These are phyloP conservation scores for Tachyglossus aculeatus DNA, from an alignment of 2,797 vertebrate species.

Conservation along the genomic window DNA sequence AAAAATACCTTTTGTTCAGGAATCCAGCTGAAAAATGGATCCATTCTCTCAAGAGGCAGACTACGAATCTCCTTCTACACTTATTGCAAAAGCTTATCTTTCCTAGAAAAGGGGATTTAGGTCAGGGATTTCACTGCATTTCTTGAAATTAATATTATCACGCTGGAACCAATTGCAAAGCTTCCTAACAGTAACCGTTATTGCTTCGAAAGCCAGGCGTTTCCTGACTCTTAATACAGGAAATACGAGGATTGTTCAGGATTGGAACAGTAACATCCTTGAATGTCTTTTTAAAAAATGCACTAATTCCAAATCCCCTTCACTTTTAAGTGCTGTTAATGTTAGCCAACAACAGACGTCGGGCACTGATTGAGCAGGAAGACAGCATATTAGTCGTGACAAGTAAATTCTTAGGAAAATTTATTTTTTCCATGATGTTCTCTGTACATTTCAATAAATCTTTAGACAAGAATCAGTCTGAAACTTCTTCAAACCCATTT, in stretches of 20 bases:
- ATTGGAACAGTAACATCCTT: neutral
- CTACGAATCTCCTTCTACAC: neutral
- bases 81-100: neutral
- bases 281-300: slow-evolving; percentile 11
- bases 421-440: neutral
- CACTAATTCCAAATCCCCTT: neutral
- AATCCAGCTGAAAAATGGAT: slow-evolving; percentile 38
- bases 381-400: neutral
- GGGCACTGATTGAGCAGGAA: neutral
- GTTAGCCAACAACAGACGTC: neutral
- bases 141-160: neutral
- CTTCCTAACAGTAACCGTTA: slow-evolving; percentile 12
- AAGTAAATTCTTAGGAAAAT: neutral
- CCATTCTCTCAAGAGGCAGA: slow-evolving; percentile 16
- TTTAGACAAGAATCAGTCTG: slow-evolving; percentile 3
- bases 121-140: neutral
- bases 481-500: neutral
- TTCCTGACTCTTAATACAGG: slow-evolving; percentile 47
- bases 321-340: slow-evolving; percentile 1
- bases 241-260: slow-evolving; percentile 37
- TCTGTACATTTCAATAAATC: neutral
- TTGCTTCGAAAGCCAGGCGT: slow-evolving; percentile 51
- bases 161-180: slow-evolving; percentile 22
- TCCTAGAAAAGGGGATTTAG: slow-evolving; percentile 15
- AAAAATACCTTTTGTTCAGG: slow-evolving; percentile 51